phyloP scores from a whole-genome alignment of 2,113 vertebrate species.

The Gorsachius goisagi region DNA sequence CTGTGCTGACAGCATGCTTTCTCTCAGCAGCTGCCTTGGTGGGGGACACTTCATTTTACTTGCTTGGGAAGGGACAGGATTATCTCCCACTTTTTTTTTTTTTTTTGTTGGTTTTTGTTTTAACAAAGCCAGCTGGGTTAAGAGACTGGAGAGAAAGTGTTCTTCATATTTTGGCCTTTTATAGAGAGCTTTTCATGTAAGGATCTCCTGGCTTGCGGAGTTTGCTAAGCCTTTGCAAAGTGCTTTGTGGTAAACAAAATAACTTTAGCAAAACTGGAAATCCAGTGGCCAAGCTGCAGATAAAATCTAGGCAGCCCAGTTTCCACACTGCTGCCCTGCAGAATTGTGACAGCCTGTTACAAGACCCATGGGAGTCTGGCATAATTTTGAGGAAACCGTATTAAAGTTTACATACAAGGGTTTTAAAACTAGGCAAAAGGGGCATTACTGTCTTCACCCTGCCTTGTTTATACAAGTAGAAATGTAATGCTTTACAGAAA shows the following conservation, averaged over 20 bases:
- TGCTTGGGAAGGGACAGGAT: not conserved
- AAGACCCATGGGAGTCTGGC: not conserved
- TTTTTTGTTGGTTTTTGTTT: not conserved
- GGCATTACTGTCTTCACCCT: not conserved
- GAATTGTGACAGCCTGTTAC: not conserved
- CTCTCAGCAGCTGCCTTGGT: not conserved
- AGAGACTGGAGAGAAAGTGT: not conserved
- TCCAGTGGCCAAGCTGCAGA: not conserved
- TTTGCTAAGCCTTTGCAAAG: not conserved
- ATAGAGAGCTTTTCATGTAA: not conserved
- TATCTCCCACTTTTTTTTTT: not conserved
- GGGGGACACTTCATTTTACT: not conserved
- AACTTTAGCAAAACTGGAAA: not conserved
- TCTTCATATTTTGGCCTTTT: constrained; percentile 28
- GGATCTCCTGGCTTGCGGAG: not conserved
- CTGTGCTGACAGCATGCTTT: not conserved
- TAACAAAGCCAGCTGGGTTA: not conserved
- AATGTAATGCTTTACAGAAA: not conserved
- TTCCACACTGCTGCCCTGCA: not conserved
- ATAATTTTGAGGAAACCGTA: not conserved
- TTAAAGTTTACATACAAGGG: not conserved
- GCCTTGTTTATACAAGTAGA: accelerated
- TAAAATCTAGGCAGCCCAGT: accelerated
- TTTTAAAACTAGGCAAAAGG: not conserved
- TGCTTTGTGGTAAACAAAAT: not conserved